These are phyloP conservation scores for Acrobasis consociella DNA, from an alignment of 2,888 invertebrate species.

Conservation along the genomic window DNA sequence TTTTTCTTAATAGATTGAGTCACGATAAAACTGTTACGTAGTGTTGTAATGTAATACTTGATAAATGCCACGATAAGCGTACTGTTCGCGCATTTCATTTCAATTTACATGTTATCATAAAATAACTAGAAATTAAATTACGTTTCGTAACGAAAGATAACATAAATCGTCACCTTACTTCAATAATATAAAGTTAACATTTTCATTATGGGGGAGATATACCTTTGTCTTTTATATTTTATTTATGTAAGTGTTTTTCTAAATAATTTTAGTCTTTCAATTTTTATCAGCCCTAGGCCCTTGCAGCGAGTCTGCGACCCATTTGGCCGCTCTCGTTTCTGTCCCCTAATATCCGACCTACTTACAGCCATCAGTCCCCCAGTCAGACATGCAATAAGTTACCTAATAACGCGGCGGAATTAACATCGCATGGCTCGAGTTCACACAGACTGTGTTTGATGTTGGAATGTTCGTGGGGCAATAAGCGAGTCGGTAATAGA, in stretches of 20 bases:
- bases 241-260: no score
- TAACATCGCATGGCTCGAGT: slow-evolving; percentile 25
- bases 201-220: no score
- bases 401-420: slow-evolving; percentile 41
- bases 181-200: no score
- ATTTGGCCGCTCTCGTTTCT: slow-evolving; percentile 64
- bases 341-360: slow-evolving; percentile 76
- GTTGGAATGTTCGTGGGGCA: slow-evolving; percentile 6
- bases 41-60: slow-evolving; percentile 3
- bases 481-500: neutral
- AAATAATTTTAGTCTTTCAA: slow-evolving; percentile 25
- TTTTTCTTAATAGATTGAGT: slow-evolving; percentile 7
- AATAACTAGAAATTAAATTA: slow-evolving; percentile 31
- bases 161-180: neutral
- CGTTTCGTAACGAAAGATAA: neutral
- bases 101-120: slow-evolving; percentile 14
- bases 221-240: neutral
- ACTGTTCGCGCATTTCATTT: slow-evolving; percentile 11
- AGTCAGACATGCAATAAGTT: slow-evolving; percentile 51
- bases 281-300: slow-evolving; percentile 37
- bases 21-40: slow-evolving; percentile 16
- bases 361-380: slow-evolving; percentile 53
- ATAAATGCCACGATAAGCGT: slow-evolving; percentile 9
- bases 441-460: slow-evolving; percentile 9
- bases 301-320: slow-evolving; percentile 53